Conservation (phyloP, 2,888 invertebrate genomes). For the Meliscaeva auricollis region DNA sequence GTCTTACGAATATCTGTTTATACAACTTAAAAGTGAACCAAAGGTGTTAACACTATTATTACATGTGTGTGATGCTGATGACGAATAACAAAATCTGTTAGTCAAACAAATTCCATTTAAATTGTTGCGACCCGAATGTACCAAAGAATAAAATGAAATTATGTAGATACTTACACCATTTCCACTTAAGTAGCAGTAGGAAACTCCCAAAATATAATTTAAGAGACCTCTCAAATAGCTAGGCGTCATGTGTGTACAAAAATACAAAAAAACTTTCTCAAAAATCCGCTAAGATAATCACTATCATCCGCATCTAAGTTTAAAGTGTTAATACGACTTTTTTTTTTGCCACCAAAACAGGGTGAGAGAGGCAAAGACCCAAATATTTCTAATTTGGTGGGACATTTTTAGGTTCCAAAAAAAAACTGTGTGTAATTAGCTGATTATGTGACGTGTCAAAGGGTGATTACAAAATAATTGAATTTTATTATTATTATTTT, state of each 20-base stretch:
- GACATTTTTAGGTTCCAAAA: constrained; percentile 56
- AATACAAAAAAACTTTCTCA: constrained; percentile 65
- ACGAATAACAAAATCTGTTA: not conserved
- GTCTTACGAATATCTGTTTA: too few relatives aligned
- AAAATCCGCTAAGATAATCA: constrained; percentile 62
- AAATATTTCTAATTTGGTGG: constrained; percentile 25
- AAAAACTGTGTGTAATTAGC: constrained; percentile 59
- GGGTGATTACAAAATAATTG: constrained; percentile 60
- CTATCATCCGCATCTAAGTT: constrained; percentile 66
- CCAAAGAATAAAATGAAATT: constrained; percentile 8
- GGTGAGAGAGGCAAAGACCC: not conserved
- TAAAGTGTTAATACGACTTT: constrained; percentile 21
- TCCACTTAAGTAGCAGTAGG: not conserved
- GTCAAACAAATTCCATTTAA: not conserved
- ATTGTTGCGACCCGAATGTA: not conserved
- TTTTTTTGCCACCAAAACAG: not conserved
- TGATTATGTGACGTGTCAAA: constrained; percentile 62
- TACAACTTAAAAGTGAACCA: not conserved
- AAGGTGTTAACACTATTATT: not conserved
- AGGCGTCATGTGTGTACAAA: not conserved
- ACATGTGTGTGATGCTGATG: not conserved
- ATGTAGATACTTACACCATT: not conserved
- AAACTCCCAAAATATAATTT: not conserved
- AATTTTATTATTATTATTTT: constrained; percentile 31
- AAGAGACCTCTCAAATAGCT: not conserved